Evolutionary conservation across 2,113 vertebrate genomes (phyloP), one percentile per base, ranked within the genome.

Genomic region (Callaeas wilsoni): DNA sequence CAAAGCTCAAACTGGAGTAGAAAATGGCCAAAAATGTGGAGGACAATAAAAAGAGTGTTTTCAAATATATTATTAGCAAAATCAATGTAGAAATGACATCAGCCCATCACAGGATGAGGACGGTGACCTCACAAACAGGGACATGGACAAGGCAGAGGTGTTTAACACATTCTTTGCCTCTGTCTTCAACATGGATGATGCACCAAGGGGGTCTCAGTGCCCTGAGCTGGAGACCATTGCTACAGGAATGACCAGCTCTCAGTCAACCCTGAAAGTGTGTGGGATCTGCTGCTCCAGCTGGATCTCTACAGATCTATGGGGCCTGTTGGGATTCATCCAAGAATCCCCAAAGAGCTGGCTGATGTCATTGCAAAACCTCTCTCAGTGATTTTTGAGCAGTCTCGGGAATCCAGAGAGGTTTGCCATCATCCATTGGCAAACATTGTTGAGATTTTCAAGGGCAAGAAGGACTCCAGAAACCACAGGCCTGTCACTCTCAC

Each of bases 221-320:
- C 59, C 57, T 73, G 41, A 44, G 4, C 17, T 21, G 14, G 9
- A 46, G 23, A 47, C 12, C 41, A 18, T 15, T 22, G 15, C n/a
- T 55, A 22, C 0, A 0, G 27, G 57, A 55, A 46, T 55, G 22
- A 74, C 12, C n/a, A 63, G 17, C 8, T 32, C 9, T 22, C 33
- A 71, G 22, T 46, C 17, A 37, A 33, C 6, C 14, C 33, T 73
- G 68, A 63, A 55, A 55, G 1, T 53, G 7, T 37, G 27, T 63
- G 29, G 8, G 7, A 55, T 39, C 59, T 74, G n/a, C 27, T 73
- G n/a, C 9, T 64, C 27, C 57, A 64, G 14, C 27, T 33, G 33
- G 22, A 46, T 33, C 39, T 4, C 56, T 63, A 26, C 27, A 52
- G 21, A 71, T 53, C 20, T 32, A 27, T 46, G 33, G 8, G 13